Evolutionary conservation across 1,140 invertebrate genomes (phyloP).

Genomic region (Semibalanus balanoides): DNA sequence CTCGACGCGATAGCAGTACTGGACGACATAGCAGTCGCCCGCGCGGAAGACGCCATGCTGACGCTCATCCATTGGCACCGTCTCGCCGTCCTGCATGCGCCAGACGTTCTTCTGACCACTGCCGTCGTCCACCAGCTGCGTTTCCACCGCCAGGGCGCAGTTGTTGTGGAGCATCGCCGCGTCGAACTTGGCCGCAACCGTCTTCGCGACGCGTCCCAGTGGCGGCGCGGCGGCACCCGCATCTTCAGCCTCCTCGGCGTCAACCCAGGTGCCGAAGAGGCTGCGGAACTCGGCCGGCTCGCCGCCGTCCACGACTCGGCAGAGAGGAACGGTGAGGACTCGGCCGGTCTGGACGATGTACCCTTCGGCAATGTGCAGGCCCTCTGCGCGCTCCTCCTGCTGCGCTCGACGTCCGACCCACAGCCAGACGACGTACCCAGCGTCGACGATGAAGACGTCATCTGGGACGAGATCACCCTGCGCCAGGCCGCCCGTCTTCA

Average conservation of each 20-base stretch:
- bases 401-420: slow-evolving; percentile 69
- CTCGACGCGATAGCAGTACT: slow-evolving; percentile 54
- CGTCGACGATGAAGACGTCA: slow-evolving; percentile 76
- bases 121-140: slow-evolving; percentile 79
- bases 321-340: slow-evolving; percentile 49
- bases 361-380: slow-evolving; percentile 69
- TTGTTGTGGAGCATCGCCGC: slow-evolving; percentile 46
- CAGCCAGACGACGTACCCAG: slow-evolving; percentile 70
- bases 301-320: slow-evolving; percentile 57
- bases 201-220: slow-evolving; percentile 32
- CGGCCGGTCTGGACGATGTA: slow-evolving; percentile 70
- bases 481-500: slow-evolving; percentile 66
- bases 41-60: slow-evolving; percentile 62
- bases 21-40: slow-evolving; percentile 70
- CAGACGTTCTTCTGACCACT: slow-evolving; percentile 61
- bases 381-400: slow-evolving; percentile 52
- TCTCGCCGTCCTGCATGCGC: slow-evolving; percentile 36
- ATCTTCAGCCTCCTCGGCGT: slow-evolving; percentile 26
- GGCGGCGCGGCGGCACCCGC: slow-evolving; percentile 27
- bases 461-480: slow-evolving; percentile 55
- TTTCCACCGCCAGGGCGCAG: slow-evolving; percentile 49
- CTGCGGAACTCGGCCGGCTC: slow-evolving; percentile 76
- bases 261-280: slow-evolving; percentile 61
- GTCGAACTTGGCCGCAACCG: slow-evolving; percentile 50
- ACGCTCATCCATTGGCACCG: slow-evolving; percentile 46